Base-by-base conservation (phyloP, 2,888 invertebrate species). In the Ommatoiulus sabulosus region DNA sequence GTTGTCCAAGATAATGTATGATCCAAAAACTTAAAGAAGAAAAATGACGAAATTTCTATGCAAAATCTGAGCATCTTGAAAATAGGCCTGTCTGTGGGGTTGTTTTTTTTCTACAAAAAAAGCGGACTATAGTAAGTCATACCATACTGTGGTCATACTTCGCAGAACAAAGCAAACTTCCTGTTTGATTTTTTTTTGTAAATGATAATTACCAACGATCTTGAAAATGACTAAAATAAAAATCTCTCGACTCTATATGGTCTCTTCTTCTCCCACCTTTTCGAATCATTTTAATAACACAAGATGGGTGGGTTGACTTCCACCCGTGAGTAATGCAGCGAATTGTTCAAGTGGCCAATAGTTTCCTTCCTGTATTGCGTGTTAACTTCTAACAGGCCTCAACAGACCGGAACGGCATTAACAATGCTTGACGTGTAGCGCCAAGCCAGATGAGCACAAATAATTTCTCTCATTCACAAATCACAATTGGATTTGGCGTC, bases 331-430 rank as follows among this genome's bases (percentile, higher is more conserved):
- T 80, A 72, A 72, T n/a, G 57, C 72, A 24, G 80, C 4, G 80
- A 43, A 80, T 80, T 80, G 80, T 43, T 80, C 80, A 24, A 80
- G 80, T 80, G 80, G 80, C 35, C 80, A 80, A 43, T 80, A 80
- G 80, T 80, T 80, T 80, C 80, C 80, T 80, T 80, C 80, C 80
- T 80, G 80, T 80, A 80, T 80, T 80, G 80, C 80, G 80, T 80
- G 80, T 43, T 80, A 80, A 80, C 80, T 80, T 80, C 10, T 80
- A 80, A 80, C 80, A 80, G 80, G 35, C 80, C 12, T 80, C 80
- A 80, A 80, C 80, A 24, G 80, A 80, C 35, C 80, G 24, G 10
- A 80, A 80, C 80, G 80, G 15, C 35, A 80, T 80, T 80, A 80
- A 80, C 80, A 80, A 80, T 80, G 35, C 35, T 12, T 12, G 24